Percentiles rank a stretch among this genome's conserved stretches.
Conservation (phyloP, 2,113 vertebrate genomes). For the Varanus salvator region DNA sequence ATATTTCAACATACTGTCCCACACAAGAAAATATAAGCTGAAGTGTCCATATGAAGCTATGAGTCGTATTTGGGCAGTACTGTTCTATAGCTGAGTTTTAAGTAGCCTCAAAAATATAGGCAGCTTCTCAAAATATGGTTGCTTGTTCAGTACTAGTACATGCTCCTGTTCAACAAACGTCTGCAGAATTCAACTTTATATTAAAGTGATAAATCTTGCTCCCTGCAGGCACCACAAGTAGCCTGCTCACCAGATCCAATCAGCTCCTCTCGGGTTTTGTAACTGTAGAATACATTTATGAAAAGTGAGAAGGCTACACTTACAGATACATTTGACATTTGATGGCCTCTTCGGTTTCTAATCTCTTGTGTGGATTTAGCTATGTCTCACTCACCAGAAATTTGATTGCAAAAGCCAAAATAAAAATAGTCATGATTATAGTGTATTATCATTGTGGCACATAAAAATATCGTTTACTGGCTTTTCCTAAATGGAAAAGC, state of each 20-base stretch:
- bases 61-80: not conserved
- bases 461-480: not conserved
- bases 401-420: not conserved
- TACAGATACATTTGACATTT: not conserved
- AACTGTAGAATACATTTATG: conserved; percentile 18
- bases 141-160: not conserved
- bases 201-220: not conserved
- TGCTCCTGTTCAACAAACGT: not conserved
- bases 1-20: not conserved
- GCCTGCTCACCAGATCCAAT: conserved; percentile 27
- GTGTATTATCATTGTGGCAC: not conserved
- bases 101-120: accelerated
- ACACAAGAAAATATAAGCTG: not conserved
- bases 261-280: not conserved
- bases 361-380: not conserved
- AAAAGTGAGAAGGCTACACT: not conserved
- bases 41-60: not conserved
- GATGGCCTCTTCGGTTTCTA: conserved; percentile 13
- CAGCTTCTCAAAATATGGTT: not conserved
- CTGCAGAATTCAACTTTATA: accelerated
- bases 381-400: not conserved
- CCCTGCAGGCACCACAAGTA: not conserved
- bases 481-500: not conserved
- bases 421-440: not conserved
- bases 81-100: accelerated